Conservation (phyloP, 2,113 vertebrate species). For the Chlamydotis undulata region DNA sequence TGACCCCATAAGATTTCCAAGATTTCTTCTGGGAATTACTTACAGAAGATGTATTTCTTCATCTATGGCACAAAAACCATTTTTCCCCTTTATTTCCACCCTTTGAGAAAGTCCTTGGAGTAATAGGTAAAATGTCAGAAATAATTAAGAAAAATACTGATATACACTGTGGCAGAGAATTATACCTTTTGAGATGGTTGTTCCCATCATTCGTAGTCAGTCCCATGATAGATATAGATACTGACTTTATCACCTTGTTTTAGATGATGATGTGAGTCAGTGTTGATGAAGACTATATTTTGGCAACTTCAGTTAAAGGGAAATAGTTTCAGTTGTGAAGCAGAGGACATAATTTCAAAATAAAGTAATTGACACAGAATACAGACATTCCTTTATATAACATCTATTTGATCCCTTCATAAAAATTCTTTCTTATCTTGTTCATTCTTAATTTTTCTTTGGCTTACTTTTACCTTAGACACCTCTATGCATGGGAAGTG, state of each 20-base stretch:
- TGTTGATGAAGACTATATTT: slow-evolving; percentile 62
- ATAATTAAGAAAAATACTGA: slow-evolving; percentile 84
- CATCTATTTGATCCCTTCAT: background rate
- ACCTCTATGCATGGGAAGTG: background rate
- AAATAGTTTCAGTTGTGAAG: slow-evolving; percentile 21
- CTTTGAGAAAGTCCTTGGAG: slow-evolving; percentile 72
- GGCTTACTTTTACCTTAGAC: background rate
- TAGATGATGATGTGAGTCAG: slow-evolving; percentile 71
- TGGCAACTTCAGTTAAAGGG: slow-evolving; percentile 13
- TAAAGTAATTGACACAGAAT: background rate
- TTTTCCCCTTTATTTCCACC: slow-evolving; percentile 68
- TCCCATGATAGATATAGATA: slow-evolving; percentile 76
- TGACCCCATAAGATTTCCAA: slow-evolving; percentile 61
- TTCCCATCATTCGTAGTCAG: slow-evolving; percentile 62
- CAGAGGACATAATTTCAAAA: slow-evolving; percentile 15
- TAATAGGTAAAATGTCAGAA: slow-evolving; percentile 81
- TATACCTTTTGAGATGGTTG: slow-evolving; percentile 67
- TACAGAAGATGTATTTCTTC: slow-evolving; percentile 79
- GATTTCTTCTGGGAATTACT: slow-evolving; percentile 79
- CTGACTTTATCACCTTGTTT: slow-evolving; percentile 68
- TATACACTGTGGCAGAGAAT: slow-evolving; percentile 72
- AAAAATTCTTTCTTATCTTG: background rate
- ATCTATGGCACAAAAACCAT: slow-evolving; percentile 66
- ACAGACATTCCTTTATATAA: background rate
- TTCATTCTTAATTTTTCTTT: background rate